Base-by-base conservation (phyloP, 1,140 invertebrate species). In the Probaryconus sp. region DNA sequence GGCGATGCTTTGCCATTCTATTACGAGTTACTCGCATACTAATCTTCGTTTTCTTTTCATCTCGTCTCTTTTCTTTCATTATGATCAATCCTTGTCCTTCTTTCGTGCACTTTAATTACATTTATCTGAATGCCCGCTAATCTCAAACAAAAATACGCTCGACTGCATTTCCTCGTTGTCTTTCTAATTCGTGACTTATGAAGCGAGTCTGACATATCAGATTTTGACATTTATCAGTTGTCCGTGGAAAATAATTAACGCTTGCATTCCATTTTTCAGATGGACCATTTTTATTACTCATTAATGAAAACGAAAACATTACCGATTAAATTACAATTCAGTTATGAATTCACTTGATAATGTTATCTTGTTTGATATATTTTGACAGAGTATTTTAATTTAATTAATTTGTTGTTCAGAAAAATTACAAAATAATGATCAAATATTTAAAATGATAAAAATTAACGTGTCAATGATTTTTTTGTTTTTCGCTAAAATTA, bases 1-100 rank as follows among this genome's bases (percentile, higher is more conserved):
- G 68, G 67, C 69, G 77, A 71, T 71, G 75, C 43, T 58, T 65
- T 76, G 65, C 63, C 71, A 71, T 65, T 73, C 75, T 79, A 79
- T 79, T 81, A 77, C 76, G 45, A 76, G 56, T 71, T 51, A 42
- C 60, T 70, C 33, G 31, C 40, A 18, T 30, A 14, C 53, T 76
- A 60, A 63, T 38, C 67, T 60, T 68, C 70, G 63, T 68, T 64
- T 75, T 60, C 45, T 43, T 55, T 50, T 68, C 38, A 48, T 47
- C 55, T 30, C 58, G 42, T 65, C 48, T 60, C 42, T 40, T 56
- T 30, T 35, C 63, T 37, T 74, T 40, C 55, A 26, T 58, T 64
- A 64, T 48, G 50, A 71, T 45, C 60, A 30, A 42, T 65, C 58
- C 61, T 56, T 53, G 35, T 70, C 30, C 42, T 47, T 53, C 38